Base-by-base conservation (phyloP, 1,140 invertebrate species). In the Bombus picipes region DNA sequence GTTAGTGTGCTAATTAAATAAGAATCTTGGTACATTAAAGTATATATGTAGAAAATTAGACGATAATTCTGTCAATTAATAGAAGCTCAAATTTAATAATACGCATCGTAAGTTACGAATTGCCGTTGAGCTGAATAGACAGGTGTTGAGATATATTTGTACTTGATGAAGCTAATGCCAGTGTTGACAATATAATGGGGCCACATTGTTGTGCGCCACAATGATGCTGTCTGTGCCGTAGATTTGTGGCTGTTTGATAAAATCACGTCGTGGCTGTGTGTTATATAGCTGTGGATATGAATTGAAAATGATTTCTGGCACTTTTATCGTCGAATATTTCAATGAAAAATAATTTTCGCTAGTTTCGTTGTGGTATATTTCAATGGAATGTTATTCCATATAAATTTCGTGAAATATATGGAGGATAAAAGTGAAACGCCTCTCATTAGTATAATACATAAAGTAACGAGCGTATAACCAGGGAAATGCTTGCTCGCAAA, bases 191-290 rank as follows among this genome's bases (percentile, higher is more conserved):
- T 41, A 65, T 41, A 78, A 78, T 78, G 28, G 75, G 28, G 2
- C 37, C 75, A 65, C 39, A 78, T 78, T 78, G 75, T 78, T n/a
- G 37, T 25, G 18, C 39, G 75, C 37, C 57, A 78, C 75, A 78
- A 78, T 78, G 53, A 66, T 22, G 57, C 57, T 65, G 34, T 77
- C 75, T 37, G 34, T 62, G 57, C 47, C 8, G 28, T 53, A 78
- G 75, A 78, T 78, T 78, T 66, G 75, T 65, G 59, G 37, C 28
- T 12, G 75, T 78, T 66, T 65, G 75, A 78, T 78, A 78, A 78
- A 78, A 32, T 78, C 75, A 57, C 8, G 75, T 3, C 15, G 28
- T n/a, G 3, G 15, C 18, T 10, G 28, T 34, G 15, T 8, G 25
- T 62, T 65, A 22, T 62, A 13, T 25, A 32, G 3, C 8, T 1